These are phyloP conservation scores for Hipparchia semele DNA, from an alignment of 2,888 invertebrate species.

Conservation along the genomic window DNA sequence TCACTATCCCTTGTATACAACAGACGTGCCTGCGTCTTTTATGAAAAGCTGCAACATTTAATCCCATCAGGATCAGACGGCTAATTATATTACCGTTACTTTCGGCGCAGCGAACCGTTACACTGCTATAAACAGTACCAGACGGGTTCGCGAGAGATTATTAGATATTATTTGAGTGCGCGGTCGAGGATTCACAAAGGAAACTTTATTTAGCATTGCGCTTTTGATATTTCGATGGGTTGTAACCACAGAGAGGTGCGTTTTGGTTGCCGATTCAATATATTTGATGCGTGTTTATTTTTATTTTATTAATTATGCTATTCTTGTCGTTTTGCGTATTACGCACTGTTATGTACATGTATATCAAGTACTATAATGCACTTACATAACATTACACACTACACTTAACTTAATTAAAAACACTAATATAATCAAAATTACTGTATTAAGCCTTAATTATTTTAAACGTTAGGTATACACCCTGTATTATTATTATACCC, in stretches of 20 bases:
- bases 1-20: constrained; percentile 29
- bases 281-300: not conserved
- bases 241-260: constrained; percentile 1
- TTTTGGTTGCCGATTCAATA: not conserved
- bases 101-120: constrained; percentile 59
- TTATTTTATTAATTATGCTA: not conserved
- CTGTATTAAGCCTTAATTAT: no score
- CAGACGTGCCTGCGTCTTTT: constrained; percentile 35
- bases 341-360: not conserved
- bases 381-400: no score
- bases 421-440: no score
- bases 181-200: constrained; percentile 15
- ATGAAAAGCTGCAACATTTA: constrained; percentile 43
- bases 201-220: constrained; percentile 20
- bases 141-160: constrained; percentile 30
- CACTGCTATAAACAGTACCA: constrained; percentile 42
- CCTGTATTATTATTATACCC: no score
- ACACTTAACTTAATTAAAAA: no score
- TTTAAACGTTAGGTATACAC: no score
- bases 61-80: constrained; percentile 48
- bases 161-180: constrained; percentile 31
- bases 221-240: constrained; percentile 17
- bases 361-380: not conserved
- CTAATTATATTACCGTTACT: constrained; percentile 70
- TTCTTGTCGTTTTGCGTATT: not conserved